These are phyloP conservation scores for Aplysina aerophoba DNA, from an alignment of 37 sponge, comb jelly and placozoan genomes.

Conservation along the genomic window DNA sequence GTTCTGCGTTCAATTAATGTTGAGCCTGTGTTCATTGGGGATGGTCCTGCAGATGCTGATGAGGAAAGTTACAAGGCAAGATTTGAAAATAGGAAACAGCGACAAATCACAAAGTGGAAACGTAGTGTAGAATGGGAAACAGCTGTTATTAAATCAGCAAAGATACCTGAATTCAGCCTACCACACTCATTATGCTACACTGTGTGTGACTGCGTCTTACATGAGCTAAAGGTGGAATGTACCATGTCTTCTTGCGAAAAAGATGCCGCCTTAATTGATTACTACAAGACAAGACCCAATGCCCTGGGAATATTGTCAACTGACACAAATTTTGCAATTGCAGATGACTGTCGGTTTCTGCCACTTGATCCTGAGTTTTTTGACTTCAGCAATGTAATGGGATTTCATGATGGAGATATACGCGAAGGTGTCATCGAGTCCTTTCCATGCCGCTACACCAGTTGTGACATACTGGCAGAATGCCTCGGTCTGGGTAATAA, in stretches of 20 bases:
- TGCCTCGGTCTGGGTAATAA: neutral
- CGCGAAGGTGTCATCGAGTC: neutral
- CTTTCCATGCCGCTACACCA: too few relatives aligned
- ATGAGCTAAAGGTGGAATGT: neutral
- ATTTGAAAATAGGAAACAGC: neutral
- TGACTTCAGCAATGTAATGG: slow-evolving; percentile 9
- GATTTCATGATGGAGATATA: neutral
- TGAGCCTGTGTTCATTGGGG: slow-evolving; percentile 57
- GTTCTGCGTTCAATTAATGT: slow-evolving; percentile 29
- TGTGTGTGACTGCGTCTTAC: neutral
- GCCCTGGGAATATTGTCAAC: slow-evolving; percentile 51
- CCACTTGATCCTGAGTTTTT: slow-evolving; percentile 25
- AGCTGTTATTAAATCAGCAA: neutral
- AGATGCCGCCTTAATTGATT: neutral
- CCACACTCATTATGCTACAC: too few relatives aligned
- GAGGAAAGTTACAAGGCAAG: neutral
- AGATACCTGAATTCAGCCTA: too few relatives aligned
- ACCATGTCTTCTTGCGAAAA: slow-evolving; percentile 33
- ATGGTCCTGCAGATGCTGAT: slow-evolving; percentile 28
- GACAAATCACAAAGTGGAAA: neutral
- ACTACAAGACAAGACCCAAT: neutral
- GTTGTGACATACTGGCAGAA: neutral
- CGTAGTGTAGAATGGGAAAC: slow-evolving; percentile 14
- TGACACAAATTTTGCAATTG: slow-evolving; percentile 49
- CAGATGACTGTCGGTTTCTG: slow-evolving; percentile 18